Base-by-base conservation (phyloP, 2,888 invertebrate species). In the Strigamia crassipes region DNA sequence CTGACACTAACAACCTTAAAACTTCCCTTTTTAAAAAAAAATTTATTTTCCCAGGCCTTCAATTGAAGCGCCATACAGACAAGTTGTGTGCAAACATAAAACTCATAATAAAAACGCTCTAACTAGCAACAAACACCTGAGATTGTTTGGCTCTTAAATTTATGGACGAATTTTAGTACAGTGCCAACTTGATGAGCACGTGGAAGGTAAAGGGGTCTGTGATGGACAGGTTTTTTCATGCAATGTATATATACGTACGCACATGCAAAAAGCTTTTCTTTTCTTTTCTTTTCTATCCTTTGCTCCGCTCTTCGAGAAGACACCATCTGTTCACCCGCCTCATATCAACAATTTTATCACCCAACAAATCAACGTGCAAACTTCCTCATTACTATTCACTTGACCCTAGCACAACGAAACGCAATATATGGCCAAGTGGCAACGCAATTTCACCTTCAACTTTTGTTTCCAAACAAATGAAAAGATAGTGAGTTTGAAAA, bases 301-400 rank as follows among this genome's bases (percentile, higher is more conserved):
- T 38, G 38, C 38, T 38, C 15, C 15, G 46, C 46, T 46, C 46
- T 46, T 46, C 46, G 15, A 46, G 46, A n/a, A 46, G 46, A 46
- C 46, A n/a, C 56, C 56, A 56, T 56, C 56, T 56, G 56, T 56
- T 56, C 46, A 15, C 4, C 46, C 38, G 38, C 46, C 46, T 46
- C 46, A 46, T 46, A 56, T 56, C 56, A 56, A 79, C 79, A 79
- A 10, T 79, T 79, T 79, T 41, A 79, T 79, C 79, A 79, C 79
- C 79, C 13, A 79, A 79, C 79, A 41, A 41, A 79, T 79, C 42
- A 79, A 79, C 79, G 38, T 34, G 41, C 41, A 79, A 79, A 41
- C 38, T 56, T 56, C 56, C 56, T 56, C 56, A 56, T 56, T 56
- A 56, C 56, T 56, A 56, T 56, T 56, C 56, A 56, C 56, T 56